A percentile compares a stretch with the other conserved stretches of the same genome.
Conservation (phyloP, 2,888 invertebrate genomes). For the Glomeris marginata region DNA sequence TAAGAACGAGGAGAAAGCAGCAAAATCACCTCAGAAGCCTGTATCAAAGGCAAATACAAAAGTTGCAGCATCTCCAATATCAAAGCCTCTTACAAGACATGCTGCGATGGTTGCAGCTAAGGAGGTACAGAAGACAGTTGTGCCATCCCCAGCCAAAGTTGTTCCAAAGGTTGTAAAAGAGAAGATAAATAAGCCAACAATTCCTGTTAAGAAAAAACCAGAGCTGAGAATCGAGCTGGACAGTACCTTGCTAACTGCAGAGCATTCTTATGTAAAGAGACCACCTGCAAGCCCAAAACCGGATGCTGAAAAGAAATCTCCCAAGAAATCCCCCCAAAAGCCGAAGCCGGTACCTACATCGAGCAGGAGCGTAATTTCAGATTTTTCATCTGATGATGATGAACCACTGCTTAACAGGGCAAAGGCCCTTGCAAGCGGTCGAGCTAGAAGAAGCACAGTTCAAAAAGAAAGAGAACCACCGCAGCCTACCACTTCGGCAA, state of each 20-base stretch:
- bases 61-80: too few species aligned
- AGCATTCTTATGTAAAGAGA: constrained; percentile 9
- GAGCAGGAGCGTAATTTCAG: constrained; percentile 3
- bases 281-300: neutral
- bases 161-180: neutral
- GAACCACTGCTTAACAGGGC: constrained; percentile 11
- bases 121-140: neutral
- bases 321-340: neutral
- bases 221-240: neutral
- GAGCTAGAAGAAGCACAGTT: neutral
- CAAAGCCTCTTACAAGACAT: constrained; percentile 8
- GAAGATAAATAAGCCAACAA: neutral
- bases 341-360: neutral
- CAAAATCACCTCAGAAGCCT: too few species aligned
- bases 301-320: neutral
- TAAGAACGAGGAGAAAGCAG: neutral
- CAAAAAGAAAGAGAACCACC: constrained; percentile 2
- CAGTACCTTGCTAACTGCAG: constrained; percentile 4
- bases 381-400: constrained; percentile 15
- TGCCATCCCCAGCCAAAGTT: neutral
- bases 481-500: neutral
- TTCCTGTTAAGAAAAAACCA: neutral
- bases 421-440: neutral
- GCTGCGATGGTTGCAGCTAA: constrained; percentile 4
- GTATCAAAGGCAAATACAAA: too few species aligned